Evolutionary conservation across 2,113 vertebrate species (phyloP), one percentile per base, ranked within the genome.

Genomic region (Enhydra lutris): DNA sequence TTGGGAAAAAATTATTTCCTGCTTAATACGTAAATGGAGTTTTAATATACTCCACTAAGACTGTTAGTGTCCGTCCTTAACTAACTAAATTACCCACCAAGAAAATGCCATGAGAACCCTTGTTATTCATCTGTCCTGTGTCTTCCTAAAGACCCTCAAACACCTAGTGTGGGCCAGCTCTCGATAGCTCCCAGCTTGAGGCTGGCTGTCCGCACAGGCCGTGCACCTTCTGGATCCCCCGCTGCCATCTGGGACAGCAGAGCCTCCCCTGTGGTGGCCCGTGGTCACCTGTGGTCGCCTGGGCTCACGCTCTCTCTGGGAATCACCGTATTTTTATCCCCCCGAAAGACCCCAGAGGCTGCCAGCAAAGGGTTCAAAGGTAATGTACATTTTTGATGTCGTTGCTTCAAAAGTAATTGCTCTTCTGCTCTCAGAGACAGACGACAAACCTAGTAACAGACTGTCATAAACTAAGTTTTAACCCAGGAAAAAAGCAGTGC

Each of bases 101-200:
- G 92, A 94, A 98, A 96, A 95, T 29, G 94, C 87, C 73, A 50
- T 9, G 55, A 91, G 93, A 91, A 91, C 89, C 20, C 91, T 95
- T 29, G 24, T 45, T 90, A 65, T 52, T 50, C 14, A 55, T 90
- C 87, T 21, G 86, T 52, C 83, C 47, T 26, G 14, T 23, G 69
- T 83, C 96, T 90, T 95, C 96, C 96, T 97, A 95, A 96, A 97
- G 87, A 94, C 59, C 92, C 96, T 94, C 97, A 97, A 87, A 69
- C 13, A 31, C 24, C 97, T 93, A 88, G 97, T 86, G 45, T 42
- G 21, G 84, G 82, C 94, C 82, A 3, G 45, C 71, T 76, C 61
- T 97, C 82, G 29, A 86, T 47, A 21, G 65, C 79, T 80, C 92
- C 57, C 0, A 29, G 74, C 34, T 23, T 1, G 2, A 26, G 4